A percentile compares a stretch with the other conserved stretches of the same genome.
Conservation (phyloP, 2,113 vertebrate genomes). For the Hucho hucho region DNA sequence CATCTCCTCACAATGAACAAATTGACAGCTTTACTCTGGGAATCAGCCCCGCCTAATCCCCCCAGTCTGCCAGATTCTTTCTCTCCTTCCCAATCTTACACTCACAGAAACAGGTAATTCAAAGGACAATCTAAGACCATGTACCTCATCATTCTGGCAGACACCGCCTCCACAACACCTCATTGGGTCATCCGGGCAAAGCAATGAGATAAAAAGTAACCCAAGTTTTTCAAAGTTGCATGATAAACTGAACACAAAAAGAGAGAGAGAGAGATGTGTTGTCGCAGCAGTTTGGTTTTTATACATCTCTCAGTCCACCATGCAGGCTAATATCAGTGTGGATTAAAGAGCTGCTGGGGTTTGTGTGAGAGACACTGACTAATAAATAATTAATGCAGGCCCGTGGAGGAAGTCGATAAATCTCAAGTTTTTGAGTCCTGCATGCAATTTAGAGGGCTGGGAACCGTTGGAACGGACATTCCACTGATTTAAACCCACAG, state of each 20-base stretch:
- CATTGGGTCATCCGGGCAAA: slow-evolving; percentile 9
- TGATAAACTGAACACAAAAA: neutral
- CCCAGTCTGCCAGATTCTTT: neutral
- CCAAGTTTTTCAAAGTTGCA: neutral
- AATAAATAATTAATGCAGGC: slow-evolving; percentile 53
- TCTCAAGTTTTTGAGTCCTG: slow-evolving; percentile 44
- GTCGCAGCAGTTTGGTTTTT: slow-evolving; percentile 13
- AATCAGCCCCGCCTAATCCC: slow-evolving; percentile 28
- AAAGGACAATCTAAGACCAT: neutral
- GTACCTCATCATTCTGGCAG: neutral
- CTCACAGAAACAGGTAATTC: neutral
- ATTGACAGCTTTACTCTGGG: slow-evolving; percentile 28
- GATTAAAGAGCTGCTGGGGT: slow-evolving; percentile 28
- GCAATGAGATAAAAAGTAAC: neutral
- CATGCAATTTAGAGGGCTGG: slow-evolving; percentile 31
- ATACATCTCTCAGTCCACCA: slow-evolving; percentile 5
- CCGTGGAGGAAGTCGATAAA: slow-evolving; percentile 42
- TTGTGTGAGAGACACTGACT: slow-evolving; percentile 42
- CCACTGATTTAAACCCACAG: slow-evolving; percentile 35
- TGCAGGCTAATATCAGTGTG: slow-evolving; percentile 17
- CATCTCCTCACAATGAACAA: slow-evolving; percentile 6
- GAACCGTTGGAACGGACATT: slow-evolving; percentile 21
- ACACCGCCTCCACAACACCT: neutral
- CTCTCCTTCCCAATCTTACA: slow-evolving; percentile 4
- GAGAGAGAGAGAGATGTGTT: slow-evolving; percentile 4